Conservation (phyloP, 2,888 invertebrate species). For the Marasmarcha lunaedactyla region DNA sequence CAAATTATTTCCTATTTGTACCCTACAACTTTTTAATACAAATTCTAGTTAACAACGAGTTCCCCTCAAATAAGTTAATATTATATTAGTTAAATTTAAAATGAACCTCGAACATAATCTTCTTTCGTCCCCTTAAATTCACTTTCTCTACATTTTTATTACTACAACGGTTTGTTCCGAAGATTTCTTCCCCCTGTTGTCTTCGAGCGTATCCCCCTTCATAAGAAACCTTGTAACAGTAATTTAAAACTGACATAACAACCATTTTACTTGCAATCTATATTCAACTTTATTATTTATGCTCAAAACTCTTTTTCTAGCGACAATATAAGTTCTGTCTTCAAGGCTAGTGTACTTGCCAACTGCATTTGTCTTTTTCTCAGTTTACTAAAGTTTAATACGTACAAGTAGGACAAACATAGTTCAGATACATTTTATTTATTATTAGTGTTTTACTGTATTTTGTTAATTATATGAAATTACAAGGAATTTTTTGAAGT, state of each 20-base stretch:
- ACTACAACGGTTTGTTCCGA: conserved; percentile 68
- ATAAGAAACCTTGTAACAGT: conserved; percentile 25
- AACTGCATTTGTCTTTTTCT: conserved; percentile 56
- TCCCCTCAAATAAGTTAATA: conserved; percentile 23
- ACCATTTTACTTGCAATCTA: conserved; percentile 30
- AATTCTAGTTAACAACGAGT: no score
- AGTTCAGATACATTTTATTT: conserved; percentile 26
- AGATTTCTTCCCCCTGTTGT: conserved; percentile 67
- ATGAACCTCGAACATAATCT: conserved; percentile 61
- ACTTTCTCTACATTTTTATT: conserved; percentile 75
- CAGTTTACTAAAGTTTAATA: conserved; percentile 43
- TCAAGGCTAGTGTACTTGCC: conserved; percentile 32
- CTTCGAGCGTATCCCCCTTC: conserved; percentile 50
- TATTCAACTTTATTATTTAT: conserved; percentile 40
- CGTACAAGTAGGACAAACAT: conserved; percentile 48
- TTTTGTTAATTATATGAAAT: neutral
- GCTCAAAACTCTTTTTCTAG: conserved; percentile 48
- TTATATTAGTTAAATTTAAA: conserved; percentile 65
- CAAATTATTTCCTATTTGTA: no score
- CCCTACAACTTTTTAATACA: no score
- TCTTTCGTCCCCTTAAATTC: conserved; percentile 72
- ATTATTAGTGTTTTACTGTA: neutral
- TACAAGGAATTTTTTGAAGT: no score
- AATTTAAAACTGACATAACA: conserved; percentile 45
- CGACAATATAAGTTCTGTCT: conserved; percentile 6